Percentiles rank a stretch among this genome's conserved stretches.
Evolutionary conservation across 2,888 invertebrate species (phyloP).

Genomic region (Elegia similella): DNA sequence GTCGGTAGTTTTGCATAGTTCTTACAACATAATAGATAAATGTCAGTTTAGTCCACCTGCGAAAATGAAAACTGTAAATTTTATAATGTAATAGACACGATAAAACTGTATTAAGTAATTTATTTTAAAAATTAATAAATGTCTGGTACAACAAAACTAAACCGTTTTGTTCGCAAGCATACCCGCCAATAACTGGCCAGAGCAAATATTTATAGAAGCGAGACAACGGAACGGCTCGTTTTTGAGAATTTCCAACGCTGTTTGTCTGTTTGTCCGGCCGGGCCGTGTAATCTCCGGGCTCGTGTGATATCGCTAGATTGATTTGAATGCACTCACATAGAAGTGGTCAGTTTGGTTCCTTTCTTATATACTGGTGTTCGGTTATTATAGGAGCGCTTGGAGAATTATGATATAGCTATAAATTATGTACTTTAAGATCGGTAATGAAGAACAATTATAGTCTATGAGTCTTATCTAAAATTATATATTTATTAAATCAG

Average conservation of each 20-base stretch:
- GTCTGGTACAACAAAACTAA: neutral
- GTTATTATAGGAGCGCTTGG: no score
- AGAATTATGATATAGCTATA: no score
- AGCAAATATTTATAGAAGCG: constrained; percentile 69
- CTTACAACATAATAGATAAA: no score
- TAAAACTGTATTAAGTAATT: no score
- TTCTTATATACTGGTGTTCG: neutral
- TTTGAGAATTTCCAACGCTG: constrained; percentile 76
- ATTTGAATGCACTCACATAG: constrained; percentile 9
- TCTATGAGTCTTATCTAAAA: no score
- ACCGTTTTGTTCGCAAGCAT: constrained; percentile 38
- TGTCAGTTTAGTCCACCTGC: no score
- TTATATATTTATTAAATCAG: no score
- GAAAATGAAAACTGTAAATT: no score
- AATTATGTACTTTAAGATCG: no score
- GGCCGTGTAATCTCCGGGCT: constrained; percentile 54
- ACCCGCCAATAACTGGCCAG: constrained; percentile 73
- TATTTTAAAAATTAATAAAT: neutral
- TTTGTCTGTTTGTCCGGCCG: constrained; percentile 57
- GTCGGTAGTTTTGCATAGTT: no score
- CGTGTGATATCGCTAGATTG: constrained; percentile 29
- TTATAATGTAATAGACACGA: no score
- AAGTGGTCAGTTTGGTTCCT: neutral
- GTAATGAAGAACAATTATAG: no score
- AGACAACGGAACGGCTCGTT: constrained; percentile 73